Percentiles rank a stretch among this genome's conserved stretches.
Evolutionary conservation across 2,888 invertebrate genomes (phyloP).

Genomic region (Lordiphosa fenestrarum): DNA sequence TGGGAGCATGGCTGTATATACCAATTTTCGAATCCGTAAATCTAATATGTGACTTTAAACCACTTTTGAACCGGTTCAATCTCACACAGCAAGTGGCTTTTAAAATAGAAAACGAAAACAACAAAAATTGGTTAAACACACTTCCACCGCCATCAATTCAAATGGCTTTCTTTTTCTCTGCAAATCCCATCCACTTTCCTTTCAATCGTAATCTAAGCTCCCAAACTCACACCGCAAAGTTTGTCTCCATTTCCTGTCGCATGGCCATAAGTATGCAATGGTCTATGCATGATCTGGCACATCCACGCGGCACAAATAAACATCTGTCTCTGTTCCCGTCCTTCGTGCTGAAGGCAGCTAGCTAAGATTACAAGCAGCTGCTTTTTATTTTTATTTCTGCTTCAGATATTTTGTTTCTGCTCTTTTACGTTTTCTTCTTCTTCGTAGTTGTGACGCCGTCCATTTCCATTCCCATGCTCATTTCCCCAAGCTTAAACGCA

Average conservation of each 20-base stretch:
- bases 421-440: background rate
- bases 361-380: conserved; percentile 40
- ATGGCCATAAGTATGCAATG: conserved; percentile 6
- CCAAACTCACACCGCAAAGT: too few species aligned
- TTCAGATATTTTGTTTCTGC: conserved; percentile 21
- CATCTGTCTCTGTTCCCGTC: conserved; percentile 2
- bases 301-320: conserved; percentile 3
- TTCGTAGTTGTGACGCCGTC: conserved; percentile 17
- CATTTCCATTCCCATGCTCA: background rate
- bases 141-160: too few species aligned
- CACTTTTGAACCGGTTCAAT: too few species aligned
- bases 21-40: too few species aligned
- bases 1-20: too few species aligned
- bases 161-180: too few species aligned
- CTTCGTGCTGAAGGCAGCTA: background rate
- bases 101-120: background rate
- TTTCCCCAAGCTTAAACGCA: conserved; percentile 19
- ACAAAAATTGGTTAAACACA: background rate
- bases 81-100: too few species aligned
- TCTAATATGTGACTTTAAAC: too few species aligned
- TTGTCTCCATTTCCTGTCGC: background rate
- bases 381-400: conserved; percentile 40
- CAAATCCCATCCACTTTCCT: background rate
- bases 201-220: background rate
- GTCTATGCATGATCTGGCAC: conserved; percentile 18